Evolutionary conservation across 2,113 vertebrate species (phyloP).

Genomic region (Etia nguti): DNA sequence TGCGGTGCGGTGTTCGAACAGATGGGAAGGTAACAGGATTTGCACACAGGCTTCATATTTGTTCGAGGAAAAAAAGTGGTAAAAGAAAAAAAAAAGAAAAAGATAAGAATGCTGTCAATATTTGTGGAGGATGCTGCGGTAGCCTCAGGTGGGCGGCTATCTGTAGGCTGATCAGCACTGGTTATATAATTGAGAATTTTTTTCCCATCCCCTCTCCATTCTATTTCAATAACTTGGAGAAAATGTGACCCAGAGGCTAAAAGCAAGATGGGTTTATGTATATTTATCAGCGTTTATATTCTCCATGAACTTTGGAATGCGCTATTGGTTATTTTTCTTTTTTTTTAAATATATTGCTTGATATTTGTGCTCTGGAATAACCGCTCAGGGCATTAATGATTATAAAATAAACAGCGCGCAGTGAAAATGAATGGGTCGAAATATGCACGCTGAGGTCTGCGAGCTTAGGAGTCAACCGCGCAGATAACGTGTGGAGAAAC

Average conservation of each 20-base stretch:
- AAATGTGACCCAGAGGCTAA: slow-evolving; percentile 60
- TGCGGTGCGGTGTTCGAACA: neutral
- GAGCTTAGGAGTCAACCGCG: neutral
- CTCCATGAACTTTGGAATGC: slow-evolving; percentile 40
- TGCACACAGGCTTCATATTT: slow-evolving; percentile 29
- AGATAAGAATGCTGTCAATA: slow-evolving; percentile 65
- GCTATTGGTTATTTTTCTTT: slow-evolving; percentile 24
- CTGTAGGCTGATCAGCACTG: slow-evolving; percentile 61
- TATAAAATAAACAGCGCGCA: neutral
- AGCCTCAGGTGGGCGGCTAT: slow-evolving; percentile 66
- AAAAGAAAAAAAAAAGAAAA: neutral
- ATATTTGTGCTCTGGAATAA: slow-evolving; percentile 20
- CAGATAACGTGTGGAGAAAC: neutral
- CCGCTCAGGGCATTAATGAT: slow-evolving; percentile 27
- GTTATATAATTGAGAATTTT: slow-evolving; percentile 69
- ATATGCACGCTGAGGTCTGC: neutral
- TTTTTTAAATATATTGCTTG: neutral
- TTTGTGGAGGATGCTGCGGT: slow-evolving; percentile 59
- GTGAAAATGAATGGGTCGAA: neutral
- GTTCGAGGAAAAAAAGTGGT: slow-evolving; percentile 34
- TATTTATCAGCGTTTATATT: slow-evolving; percentile 53
- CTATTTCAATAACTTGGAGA: slow-evolving; percentile 68
- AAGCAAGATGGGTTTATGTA: slow-evolving; percentile 51
- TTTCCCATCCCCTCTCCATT: slow-evolving; percentile 24
- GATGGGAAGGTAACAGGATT: neutral